Conservation (phyloP, 2,113 vertebrate genomes). For the Halichoerus grypus region DNA sequence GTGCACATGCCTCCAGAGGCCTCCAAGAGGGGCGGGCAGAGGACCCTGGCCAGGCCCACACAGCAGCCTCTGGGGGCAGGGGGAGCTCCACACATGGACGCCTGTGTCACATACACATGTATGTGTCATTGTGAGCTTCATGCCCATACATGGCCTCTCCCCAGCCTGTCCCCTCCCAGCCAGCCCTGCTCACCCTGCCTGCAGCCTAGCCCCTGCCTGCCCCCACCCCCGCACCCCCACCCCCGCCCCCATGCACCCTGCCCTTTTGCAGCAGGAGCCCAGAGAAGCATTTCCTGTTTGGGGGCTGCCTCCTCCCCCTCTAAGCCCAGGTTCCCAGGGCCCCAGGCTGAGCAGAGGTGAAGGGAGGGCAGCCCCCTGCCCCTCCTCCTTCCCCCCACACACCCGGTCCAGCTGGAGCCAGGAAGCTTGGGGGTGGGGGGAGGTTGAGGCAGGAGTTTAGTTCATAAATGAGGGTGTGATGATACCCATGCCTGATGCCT, state of each 20-base stretch:
- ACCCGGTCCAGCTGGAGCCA: slow-evolving; percentile 64
- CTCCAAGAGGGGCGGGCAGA: not conserved
- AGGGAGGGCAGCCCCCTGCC: slow-evolving; percentile 4
- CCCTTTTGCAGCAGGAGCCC: slow-evolving; percentile 61
- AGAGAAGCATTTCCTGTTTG: slow-evolving; percentile 82
- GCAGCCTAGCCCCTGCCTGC: not conserved
- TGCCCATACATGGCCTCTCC: slow-evolving; percentile 55
- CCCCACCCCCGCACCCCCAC: slow-evolving; percentile 8
- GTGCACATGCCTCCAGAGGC: not conserved
- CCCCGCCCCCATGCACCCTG: slow-evolving; percentile 39
- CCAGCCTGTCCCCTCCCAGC: not conserved
- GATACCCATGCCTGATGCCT: not conserved
- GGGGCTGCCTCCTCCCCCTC: slow-evolving; percentile 66
- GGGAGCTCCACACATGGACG: not conserved
- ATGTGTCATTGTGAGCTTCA: not conserved
- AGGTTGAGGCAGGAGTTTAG: not conserved
- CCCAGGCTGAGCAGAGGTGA: slow-evolving; percentile 64
- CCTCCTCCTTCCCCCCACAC: slow-evolving; percentile 58
- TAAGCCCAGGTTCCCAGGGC: slow-evolving; percentile 72
- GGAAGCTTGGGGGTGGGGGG: not conserved
- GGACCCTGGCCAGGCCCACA: not conserved
- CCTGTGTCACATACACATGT: not conserved
- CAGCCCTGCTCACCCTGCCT: not conserved
- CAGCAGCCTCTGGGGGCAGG: slow-evolving; percentile 23
- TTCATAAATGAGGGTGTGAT: not conserved